Conservation (phyloP, 2,888 invertebrate species). For the Eupithecia exiguata region DNA sequence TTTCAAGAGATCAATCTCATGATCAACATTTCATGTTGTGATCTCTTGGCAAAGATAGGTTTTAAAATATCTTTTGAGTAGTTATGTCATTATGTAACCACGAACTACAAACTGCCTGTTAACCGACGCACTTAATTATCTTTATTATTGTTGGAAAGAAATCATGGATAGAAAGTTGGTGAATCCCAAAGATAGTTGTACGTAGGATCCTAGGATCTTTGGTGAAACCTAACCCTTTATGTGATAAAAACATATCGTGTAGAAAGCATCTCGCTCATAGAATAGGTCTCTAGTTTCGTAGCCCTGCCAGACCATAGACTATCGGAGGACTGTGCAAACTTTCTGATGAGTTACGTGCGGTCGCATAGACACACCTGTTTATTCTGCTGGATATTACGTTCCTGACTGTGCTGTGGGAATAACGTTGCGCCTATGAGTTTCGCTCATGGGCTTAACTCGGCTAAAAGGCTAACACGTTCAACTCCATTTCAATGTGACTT, state of each 20-base stretch:
- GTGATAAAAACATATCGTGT: not conserved
- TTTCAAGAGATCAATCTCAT: too few relatives aligned
- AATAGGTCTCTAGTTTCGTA: constrained; percentile 27
- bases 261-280: constrained; percentile 17
- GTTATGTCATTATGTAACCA: too few relatives aligned
- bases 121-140: too few relatives aligned
- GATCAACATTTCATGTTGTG: too few relatives aligned
- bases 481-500: not conserved
- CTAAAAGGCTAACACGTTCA: not conserved
- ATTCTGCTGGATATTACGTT: constrained; percentile 16
- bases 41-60: too few relatives aligned
- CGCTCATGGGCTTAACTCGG: not conserved
- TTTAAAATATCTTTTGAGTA: too few relatives aligned
- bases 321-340: constrained; percentile 60
- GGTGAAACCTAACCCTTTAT: too few relatives aligned
- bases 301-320: constrained; percentile 49
- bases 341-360: constrained; percentile 63
- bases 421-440: not conserved
- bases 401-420: constrained; percentile 1
- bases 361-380: constrained; percentile 54
- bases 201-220: too few relatives aligned
- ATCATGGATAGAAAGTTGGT: too few relatives aligned
- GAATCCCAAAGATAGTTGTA: too few relatives aligned
- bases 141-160: too few relatives aligned
- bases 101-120: too few relatives aligned